phyloP scores from a whole-genome alignment of 2,888 invertebrate species.

The Mesorhabditis belari region DNA sequence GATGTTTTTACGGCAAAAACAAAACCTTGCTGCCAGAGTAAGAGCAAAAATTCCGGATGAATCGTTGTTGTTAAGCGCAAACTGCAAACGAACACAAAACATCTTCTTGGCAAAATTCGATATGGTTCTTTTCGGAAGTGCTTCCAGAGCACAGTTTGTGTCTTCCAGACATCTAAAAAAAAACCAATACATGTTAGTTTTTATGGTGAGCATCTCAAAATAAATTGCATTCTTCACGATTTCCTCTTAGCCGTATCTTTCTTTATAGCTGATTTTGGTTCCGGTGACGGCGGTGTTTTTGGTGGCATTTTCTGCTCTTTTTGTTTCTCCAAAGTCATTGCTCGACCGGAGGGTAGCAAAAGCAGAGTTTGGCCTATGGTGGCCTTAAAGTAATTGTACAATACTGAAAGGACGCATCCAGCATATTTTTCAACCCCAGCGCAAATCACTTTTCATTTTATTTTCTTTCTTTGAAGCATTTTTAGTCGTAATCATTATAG shows the following conservation, averaged over 20 bases:
- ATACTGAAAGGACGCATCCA: no score
- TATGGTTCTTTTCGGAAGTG: neutral
- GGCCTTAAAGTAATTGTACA: no score
- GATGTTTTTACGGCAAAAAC: neutral
- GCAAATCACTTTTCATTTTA: no score
- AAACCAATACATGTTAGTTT: neutral
- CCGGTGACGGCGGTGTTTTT: neutral
- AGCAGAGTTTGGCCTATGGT: no score
- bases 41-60: constrained; percentile 34
- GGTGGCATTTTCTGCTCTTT: no score
- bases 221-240: constrained; percentile 10
- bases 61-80: constrained; percentile 10
- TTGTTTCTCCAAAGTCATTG: no score
- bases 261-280: neutral
- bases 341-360: no score
- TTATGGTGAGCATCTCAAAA: constrained; percentile 2
- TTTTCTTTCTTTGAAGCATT: no score
- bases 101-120: constrained; percentile 16
- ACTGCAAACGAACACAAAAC: constrained; percentile 6
- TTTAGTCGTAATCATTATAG: no score
- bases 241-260: neutral
- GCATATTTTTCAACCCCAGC: no score
- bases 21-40: constrained; percentile 11
- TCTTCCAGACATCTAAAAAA: neutral
- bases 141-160: neutral